Percentiles rank a stretch among this genome's conserved stretches.
phyloP scores from a whole-genome alignment of 1,140 invertebrate species.

The Megalopta genalis region DNA sequence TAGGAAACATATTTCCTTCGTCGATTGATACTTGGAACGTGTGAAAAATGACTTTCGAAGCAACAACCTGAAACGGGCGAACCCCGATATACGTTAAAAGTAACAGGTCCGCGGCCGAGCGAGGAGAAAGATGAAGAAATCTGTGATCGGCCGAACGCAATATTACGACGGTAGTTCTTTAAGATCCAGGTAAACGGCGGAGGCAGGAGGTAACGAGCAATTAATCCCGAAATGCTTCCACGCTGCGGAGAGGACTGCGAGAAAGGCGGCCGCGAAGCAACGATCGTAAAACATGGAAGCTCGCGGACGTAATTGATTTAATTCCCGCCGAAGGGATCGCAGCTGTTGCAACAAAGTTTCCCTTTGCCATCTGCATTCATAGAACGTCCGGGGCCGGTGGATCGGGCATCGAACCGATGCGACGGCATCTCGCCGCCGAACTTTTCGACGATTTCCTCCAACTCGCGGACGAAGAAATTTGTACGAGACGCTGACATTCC shows the following conservation, averaged over 20 bases:
- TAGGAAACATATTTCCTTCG: too few species aligned
- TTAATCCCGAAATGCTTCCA: neutral
- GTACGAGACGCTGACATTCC: slow-evolving; percentile 39
- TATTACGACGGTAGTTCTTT: too few species aligned
- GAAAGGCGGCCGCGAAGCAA: neutral
- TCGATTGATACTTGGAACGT: too few species aligned
- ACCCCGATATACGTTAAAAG: too few species aligned
- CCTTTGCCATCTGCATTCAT: slow-evolving; percentile 45
- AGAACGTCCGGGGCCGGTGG: neutral
- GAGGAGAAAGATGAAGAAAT: too few species aligned
- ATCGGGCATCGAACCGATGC: neutral
- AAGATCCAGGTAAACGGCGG: too few species aligned
- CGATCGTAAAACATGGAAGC: slow-evolving; percentile 11
- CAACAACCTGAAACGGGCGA: too few species aligned
- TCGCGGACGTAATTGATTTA: slow-evolving; percentile 44
- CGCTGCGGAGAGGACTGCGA: neutral
- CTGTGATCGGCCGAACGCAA: too few species aligned
- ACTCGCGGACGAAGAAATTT: neutral
- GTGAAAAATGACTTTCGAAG: too few species aligned
- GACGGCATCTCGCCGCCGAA: slow-evolving; percentile 4
- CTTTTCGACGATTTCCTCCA: slow-evolving; percentile 36
- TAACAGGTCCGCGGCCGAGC: too few species aligned
- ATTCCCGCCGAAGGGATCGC: slow-evolving; percentile 30
- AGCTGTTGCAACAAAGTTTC: slow-evolving; percentile 40
- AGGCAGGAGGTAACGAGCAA: neutral